Percentiles rank a stretch among this genome's conserved stretches.
Evolutionary conservation across 2,888 invertebrate species (phyloP).

Genomic region (Xestoiulus laeticollis): DNA sequence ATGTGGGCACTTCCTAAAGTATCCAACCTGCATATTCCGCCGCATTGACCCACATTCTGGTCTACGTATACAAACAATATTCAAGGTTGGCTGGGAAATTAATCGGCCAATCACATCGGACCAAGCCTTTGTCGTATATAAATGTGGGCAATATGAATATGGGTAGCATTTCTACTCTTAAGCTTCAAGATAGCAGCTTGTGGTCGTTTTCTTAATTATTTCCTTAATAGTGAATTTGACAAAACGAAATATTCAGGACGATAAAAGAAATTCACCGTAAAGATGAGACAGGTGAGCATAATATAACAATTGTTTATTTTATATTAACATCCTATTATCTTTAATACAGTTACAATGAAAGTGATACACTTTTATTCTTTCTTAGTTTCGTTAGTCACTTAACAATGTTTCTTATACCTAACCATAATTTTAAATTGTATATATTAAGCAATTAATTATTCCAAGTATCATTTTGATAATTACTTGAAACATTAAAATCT

Average conservation of each 20-base stretch:
- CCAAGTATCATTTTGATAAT: neutral
- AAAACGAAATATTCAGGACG: neutral
- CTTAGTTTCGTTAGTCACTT: neutral
- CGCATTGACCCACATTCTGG: conserved; percentile 48
- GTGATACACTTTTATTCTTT: neutral
- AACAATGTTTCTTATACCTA: neutral
- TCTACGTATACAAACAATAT: conserved; percentile 38
- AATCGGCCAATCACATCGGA: conserved; percentile 51
- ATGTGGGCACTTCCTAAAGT: conserved; percentile 30
- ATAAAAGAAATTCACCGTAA: neutral
- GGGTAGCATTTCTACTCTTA: conserved; percentile 13
- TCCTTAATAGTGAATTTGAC: neutral
- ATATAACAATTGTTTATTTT: conserved; percentile 28
- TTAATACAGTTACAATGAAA: neutral
- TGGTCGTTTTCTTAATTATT: conserved; percentile 22
- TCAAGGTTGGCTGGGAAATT: conserved; percentile 49
- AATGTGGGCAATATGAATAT: conserved; percentile 50
- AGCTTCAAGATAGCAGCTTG: neutral
- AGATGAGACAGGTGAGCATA: conserved; percentile 46
- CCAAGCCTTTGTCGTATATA: conserved; percentile 48
- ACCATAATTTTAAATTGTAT: neutral
- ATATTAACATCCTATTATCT: neutral
- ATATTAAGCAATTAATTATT: neutral
- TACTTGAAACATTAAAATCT: no score
- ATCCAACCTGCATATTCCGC: conserved; percentile 37